Evolutionary conservation across 1,140 invertebrate species (phyloP).

Genomic region (Chironomus striatipennis): DNA sequence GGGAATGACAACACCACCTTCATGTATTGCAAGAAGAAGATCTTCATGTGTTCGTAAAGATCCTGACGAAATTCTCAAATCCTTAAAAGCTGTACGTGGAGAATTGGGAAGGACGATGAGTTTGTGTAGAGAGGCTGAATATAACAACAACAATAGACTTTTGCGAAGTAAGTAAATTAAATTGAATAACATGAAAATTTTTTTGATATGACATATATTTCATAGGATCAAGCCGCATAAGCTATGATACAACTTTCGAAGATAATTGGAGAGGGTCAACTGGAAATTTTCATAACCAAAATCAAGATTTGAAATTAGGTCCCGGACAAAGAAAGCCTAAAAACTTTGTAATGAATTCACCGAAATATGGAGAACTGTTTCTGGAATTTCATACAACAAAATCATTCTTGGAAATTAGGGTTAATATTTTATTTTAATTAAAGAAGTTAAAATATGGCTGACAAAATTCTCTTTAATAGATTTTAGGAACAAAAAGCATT

Average conservation of each 20-base stretch:
- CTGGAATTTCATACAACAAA: constrained; percentile 69
- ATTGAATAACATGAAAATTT: constrained; percentile 23
- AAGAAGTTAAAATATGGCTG: too few relatives aligned
- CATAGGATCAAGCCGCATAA: neutral
- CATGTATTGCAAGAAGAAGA: constrained; percentile 55
- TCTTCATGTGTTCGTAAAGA: constrained; percentile 70
- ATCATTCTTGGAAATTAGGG: neutral
- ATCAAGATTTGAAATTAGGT: constrained; percentile 50
- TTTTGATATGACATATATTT: neutral
- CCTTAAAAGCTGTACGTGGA: constrained; percentile 66
- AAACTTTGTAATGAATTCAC: constrained; percentile 56
- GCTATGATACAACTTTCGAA: neutral
- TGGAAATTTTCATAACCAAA: constrained; percentile 25
- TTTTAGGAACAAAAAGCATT: constrained; percentile 44
- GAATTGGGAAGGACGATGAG: constrained; percentile 71
- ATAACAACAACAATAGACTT: constrained; percentile 39
- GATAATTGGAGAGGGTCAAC: neutral
- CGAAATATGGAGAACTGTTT: constrained; percentile 69
- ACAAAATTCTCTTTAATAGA: constrained; percentile 29
- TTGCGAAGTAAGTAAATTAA: constrained; percentile 53
- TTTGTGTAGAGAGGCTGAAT: constrained; percentile 49
- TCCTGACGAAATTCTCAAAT: constrained; percentile 70
- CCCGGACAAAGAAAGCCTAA: constrained; percentile 69
- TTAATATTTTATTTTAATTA: neutral
- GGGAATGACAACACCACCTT: constrained; percentile 45